Percentiles rank a stretch among this genome's conserved stretches.
These are phyloP conservation scores for Procambarus clarkii DNA, from an alignment of 1,140 invertebrate genomes.

Conservation along the genomic window DNA sequence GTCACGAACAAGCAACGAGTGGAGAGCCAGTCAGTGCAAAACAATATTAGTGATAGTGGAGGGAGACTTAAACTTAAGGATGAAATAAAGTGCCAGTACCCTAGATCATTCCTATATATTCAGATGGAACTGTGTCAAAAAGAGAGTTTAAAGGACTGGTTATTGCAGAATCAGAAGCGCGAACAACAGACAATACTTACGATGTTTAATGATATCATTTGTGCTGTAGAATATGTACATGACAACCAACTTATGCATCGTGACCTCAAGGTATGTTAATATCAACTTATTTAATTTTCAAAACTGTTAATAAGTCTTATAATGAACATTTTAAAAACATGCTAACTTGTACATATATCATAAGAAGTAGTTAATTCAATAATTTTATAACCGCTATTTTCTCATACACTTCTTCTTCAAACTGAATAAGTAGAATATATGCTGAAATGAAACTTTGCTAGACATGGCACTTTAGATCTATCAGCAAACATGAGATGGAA, in stretches of 20 bases:
- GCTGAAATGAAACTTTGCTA: too few relatives aligned
- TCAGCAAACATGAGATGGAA: too few relatives aligned
- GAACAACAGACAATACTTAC: slow-evolving; percentile 80
- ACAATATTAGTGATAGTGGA: background rate
- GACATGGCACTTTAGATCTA: too few relatives aligned
- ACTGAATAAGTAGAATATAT: too few relatives aligned
- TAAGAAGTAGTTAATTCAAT: too few relatives aligned
- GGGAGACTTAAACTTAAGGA: slow-evolving; percentile 13
- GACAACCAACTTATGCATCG: slow-evolving; percentile 92
- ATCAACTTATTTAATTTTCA: too few relatives aligned
- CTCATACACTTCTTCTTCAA: too few relatives aligned
- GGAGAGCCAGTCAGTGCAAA: slow-evolving; percentile 2
- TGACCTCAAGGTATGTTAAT: slow-evolving; percentile 87
- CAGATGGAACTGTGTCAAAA: slow-evolving; percentile 97
- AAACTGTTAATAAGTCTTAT: too few relatives aligned
- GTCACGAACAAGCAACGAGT: slow-evolving; percentile 8
- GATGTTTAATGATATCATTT: slow-evolving; percentile 94
- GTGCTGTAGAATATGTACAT: slow-evolving; percentile 97
- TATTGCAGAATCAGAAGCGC: slow-evolving; percentile 78
- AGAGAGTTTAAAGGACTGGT: slow-evolving; percentile 93
- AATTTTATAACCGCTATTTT: too few relatives aligned
- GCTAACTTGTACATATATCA: too few relatives aligned
- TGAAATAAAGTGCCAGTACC: background rate
- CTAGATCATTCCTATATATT: slow-evolving; percentile 88
- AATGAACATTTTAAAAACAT: too few relatives aligned